Conservation (phyloP, 2,113 vertebrate genomes). For the Sapayoa aenigma region DNA sequence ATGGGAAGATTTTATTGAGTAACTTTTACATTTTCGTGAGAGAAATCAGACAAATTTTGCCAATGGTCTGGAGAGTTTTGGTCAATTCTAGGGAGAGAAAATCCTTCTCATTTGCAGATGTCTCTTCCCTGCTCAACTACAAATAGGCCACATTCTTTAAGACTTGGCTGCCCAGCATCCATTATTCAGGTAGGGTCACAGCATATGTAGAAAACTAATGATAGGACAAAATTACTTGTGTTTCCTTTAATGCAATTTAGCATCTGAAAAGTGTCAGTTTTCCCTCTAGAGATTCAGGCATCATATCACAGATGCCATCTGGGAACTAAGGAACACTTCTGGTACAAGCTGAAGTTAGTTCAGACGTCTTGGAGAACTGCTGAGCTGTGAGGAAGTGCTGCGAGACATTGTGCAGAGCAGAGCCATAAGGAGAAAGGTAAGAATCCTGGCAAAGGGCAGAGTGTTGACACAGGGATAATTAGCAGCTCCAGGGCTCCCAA, state of each 20-base stretch:
- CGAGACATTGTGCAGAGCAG: not conserved
- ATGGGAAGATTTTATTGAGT: not conserved
- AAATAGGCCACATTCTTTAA: not conserved
- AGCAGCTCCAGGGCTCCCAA: not conserved
- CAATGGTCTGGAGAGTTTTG: not conserved
- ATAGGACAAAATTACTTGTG: not conserved
- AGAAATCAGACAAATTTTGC: not conserved
- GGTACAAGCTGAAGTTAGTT: not conserved
- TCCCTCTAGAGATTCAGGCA: not conserved
- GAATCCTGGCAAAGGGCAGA: not conserved
- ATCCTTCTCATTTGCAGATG: not conserved
- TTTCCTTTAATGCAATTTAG: not conserved
- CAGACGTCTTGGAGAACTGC: not conserved
- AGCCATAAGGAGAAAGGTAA: not conserved
- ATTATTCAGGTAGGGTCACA: not conserved
- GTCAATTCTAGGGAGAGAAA: not conserved
- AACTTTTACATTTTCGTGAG: not conserved
- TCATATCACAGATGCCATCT: not conserved
- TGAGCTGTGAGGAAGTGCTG: not conserved
- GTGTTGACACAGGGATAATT: not conserved
- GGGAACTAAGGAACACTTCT: not conserved
- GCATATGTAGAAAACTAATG: accelerated
- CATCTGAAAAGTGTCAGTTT: not conserved
- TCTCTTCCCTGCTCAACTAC: not conserved
- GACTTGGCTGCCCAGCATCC: not conserved